phyloP scores from a whole-genome alignment of 37 sponge, comb jelly and placozoan genomes.

The Petrosia ficiformis region DNA sequence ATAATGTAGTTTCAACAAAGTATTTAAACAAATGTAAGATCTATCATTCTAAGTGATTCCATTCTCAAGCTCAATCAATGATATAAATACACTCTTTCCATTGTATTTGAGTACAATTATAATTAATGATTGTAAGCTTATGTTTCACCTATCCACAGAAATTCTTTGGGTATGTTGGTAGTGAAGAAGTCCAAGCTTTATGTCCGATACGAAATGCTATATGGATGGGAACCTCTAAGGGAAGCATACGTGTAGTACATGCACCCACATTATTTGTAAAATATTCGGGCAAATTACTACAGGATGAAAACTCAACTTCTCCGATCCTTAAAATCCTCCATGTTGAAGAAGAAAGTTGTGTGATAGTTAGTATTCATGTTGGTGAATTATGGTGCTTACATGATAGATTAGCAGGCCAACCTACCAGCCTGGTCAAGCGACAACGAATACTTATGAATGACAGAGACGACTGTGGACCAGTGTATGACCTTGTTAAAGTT shows the following conservation, averaged over 20 bases:
- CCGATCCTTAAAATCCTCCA: constrained; percentile 56
- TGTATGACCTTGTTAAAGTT: constrained; percentile 53
- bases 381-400: constrained; percentile 57
- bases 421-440: constrained; percentile 11
- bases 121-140: too few species aligned
- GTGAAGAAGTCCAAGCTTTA: constrained; percentile 53
- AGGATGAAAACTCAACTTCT: neutral
- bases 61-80: too few species aligned
- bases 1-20: too few species aligned
- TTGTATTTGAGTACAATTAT: too few species aligned
- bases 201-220: constrained; percentile 49
- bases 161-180: constrained; percentile 44
- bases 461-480: constrained; percentile 2
- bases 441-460: constrained; percentile 21
- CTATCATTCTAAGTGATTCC: too few species aligned
- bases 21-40: too few species aligned
- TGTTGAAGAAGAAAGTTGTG: constrained; percentile 32
- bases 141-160: constrained; percentile 10
- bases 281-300: constrained; percentile 24
- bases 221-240: constrained; percentile 65
- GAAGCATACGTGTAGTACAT: constrained; percentile 43
- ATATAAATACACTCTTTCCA: too few species aligned
- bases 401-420: constrained; percentile 5
- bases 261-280: constrained; percentile 38
- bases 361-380: constrained; percentile 36